Evolutionary conservation across 2,113 vertebrate species (phyloP).

Genomic region (Xiphophorus maculatus): DNA sequence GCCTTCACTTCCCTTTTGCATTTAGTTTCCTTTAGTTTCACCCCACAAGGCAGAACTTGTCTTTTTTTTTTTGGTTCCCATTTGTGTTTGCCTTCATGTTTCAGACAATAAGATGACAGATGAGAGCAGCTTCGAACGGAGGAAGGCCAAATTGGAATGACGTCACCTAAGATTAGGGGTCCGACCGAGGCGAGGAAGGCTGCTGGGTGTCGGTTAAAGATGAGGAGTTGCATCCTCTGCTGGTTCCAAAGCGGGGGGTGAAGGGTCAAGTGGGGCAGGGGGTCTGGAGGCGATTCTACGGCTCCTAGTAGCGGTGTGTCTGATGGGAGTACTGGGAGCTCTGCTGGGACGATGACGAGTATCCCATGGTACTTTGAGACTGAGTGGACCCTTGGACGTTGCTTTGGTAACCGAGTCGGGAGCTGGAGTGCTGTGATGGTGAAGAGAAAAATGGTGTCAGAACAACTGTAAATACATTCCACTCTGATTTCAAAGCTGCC

Average conservation of each 20-base stretch:
- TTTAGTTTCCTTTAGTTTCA: conserved; percentile 10
- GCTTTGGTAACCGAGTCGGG: conserved; percentile 98
- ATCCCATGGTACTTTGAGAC: conserved; percentile 94
- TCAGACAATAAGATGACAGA: conserved; percentile 13
- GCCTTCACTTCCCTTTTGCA: conserved; percentile 42
- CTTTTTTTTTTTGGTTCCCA: conserved; percentile 85
- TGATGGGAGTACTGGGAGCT: conserved; percentile 95
- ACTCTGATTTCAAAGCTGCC: background rate
- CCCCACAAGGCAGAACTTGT: conserved; percentile 17
- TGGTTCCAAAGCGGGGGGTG: conserved; percentile 25
- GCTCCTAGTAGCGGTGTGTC: conserved; percentile 92
- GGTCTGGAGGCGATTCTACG: background rate
- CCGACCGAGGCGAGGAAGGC: conserved; percentile 1
- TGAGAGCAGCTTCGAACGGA: conserved; percentile 6
- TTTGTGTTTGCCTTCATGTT: conserved; percentile 54
- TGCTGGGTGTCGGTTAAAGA: conserved; percentile 8
- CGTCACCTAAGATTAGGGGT: background rate
- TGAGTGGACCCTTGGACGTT: conserved; percentile 94
- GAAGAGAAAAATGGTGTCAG: background rate
- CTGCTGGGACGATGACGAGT: conserved; percentile 94
- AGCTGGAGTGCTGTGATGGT: conserved; percentile 87
- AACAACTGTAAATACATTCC: background rate
- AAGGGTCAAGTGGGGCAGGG: too few relatives aligned
- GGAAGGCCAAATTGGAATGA: conserved; percentile 32
- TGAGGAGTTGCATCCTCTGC: conserved; percentile 36